phyloP scores from a whole-genome alignment of 2,113 vertebrate genomes.

The Crypturellus undulatus region DNA sequence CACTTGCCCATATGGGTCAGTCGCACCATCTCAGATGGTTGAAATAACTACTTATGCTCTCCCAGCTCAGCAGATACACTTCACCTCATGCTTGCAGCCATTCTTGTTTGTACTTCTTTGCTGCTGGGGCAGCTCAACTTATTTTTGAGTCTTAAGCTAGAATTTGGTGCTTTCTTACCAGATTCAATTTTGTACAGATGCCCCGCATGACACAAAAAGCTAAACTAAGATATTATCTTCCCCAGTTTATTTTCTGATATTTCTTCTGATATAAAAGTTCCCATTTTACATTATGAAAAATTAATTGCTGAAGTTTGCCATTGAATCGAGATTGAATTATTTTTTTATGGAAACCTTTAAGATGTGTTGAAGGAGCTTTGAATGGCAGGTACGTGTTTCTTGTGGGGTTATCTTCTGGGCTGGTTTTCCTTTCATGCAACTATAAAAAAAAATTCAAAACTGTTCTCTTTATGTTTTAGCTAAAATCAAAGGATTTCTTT shows the following conservation, averaged over 20 bases:
- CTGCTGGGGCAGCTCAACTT: not conserved
- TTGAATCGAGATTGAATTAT: not conserved
- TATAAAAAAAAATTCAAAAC: not conserved
- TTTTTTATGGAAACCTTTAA: not conserved
- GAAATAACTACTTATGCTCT: conserved; percentile 3
- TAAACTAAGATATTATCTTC: not conserved
- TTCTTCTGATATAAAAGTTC: not conserved
- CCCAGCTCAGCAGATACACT: not conserved
- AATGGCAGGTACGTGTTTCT: not conserved
- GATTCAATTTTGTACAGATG: not conserved
- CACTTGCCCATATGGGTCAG: not conserved
- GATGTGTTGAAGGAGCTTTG: not conserved
- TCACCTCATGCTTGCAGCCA: not conserved
- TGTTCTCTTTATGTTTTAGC: not conserved
- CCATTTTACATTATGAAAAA: not conserved
- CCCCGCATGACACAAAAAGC: not conserved
- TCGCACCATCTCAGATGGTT: not conserved
- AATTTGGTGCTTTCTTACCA: not conserved
- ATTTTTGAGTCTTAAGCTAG: not conserved
- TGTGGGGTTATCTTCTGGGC: not conserved
- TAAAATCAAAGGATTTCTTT: not conserved
- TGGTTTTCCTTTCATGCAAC: not conserved
- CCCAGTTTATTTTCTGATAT: not conserved
- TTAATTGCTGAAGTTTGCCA: not conserved
- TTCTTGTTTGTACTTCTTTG: not conserved